These are phyloP conservation scores for Procavia capensis DNA, from an alignment of 2,113 vertebrate genomes.

Conservation along the genomic window DNA sequence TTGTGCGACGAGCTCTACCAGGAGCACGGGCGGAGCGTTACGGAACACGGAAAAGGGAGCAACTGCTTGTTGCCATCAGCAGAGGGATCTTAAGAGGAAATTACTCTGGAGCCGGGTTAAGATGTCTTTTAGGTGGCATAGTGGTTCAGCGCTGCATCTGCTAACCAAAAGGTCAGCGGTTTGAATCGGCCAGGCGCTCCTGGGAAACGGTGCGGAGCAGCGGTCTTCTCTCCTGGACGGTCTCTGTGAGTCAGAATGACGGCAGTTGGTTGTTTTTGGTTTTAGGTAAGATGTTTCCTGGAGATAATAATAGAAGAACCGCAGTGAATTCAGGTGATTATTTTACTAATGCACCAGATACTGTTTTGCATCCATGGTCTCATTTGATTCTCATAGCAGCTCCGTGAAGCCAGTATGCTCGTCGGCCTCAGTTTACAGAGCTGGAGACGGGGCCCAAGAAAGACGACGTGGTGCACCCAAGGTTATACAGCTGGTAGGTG, in stretches of 20 bases:
- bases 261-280: too few species aligned
- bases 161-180: too few species aligned
- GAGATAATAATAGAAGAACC: not conserved
- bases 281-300: conserved; percentile 35
- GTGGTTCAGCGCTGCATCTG: too few species aligned
- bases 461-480: not conserved
- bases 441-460: conserved; percentile 19
- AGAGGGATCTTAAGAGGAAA: not conserved
- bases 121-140: conserved; percentile 39
- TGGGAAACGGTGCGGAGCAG: too few species aligned
- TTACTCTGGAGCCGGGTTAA: not conserved
- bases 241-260: too few species aligned
- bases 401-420: not conserved
- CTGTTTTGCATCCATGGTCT: not conserved
- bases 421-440: not conserved
- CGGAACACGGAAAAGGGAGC: not conserved
- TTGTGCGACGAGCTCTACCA: not conserved
- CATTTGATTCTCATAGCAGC: not conserved
- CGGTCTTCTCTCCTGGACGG: too few species aligned
- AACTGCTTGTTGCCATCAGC: not conserved
- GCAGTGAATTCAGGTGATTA: not conserved
- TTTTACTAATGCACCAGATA: not conserved
- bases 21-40: not conserved
- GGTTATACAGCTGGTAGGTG: not conserved
- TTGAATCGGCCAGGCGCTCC: too few species aligned